phyloP scores from a whole-genome alignment of 2,888 invertebrate genomes.

The Chorisops tibialis region DNA sequence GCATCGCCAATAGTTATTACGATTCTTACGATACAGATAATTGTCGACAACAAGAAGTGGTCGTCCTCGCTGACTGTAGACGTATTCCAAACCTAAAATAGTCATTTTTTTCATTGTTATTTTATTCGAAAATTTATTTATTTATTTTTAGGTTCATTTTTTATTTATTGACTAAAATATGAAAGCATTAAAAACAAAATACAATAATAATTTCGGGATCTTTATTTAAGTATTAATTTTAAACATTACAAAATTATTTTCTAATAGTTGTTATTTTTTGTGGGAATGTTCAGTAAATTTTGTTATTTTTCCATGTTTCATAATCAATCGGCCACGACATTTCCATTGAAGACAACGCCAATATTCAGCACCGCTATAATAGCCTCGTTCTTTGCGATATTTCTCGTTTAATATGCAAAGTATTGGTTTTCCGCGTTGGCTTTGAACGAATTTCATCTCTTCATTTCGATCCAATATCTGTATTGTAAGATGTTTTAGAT shows the following conservation, averaged over 20 bases:
- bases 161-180: background rate
- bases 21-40: conserved; percentile 44
- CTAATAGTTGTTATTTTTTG: conserved; percentile 24
- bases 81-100: conserved; percentile 41
- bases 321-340: conserved; percentile 38
- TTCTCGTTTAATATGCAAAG: conserved; percentile 33
- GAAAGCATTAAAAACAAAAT: background rate
- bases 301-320: conserved; percentile 35
- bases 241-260: conserved; percentile 5
- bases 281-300: conserved; percentile 37
- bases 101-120: background rate
- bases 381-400: conserved; percentile 36
- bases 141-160: background rate
- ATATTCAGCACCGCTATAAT: conserved; percentile 34
- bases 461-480: no score
- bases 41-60: conserved; percentile 42
- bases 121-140: no score
- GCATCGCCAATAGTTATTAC: conserved; percentile 44
- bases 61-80: conserved; percentile 43
- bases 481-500: no score
- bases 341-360: conserved; percentile 37
- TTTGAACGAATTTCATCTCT: conserved; percentile 27
- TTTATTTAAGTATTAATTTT: conserved; percentile 10
- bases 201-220: background rate
- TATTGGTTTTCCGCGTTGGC: conserved; percentile 38